Percentiles rank a stretch among this genome's conserved stretches.
These are phyloP conservation scores for Crossoptilon crossoptilon DNA, from an alignment of 2,797 vertebrate genomes.

Conservation along the genomic window DNA sequence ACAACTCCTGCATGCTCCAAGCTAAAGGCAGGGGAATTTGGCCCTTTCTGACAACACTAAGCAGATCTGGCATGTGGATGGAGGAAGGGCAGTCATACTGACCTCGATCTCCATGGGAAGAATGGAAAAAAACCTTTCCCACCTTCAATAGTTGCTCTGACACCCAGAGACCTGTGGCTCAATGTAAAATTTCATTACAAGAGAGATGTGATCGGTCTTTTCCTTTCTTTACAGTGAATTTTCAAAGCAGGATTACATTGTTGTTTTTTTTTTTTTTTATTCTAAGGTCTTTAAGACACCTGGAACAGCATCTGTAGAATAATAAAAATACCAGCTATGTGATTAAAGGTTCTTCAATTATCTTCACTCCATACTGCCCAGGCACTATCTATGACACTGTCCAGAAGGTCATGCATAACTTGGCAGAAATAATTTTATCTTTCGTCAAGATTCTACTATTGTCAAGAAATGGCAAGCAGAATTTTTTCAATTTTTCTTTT, in stretches of 20 bases:
- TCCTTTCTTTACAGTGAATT: neutral
- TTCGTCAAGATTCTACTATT: neutral
- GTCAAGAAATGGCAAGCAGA: neutral
- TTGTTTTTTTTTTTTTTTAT: neutral
- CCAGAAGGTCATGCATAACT: neutral
- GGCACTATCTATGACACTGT: neutral
- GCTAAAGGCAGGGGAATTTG: fast-evolving
- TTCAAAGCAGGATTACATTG: neutral
- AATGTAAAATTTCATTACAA: neutral
- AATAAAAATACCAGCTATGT: neutral
- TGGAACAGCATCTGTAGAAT: neutral
- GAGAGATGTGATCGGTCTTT: neutral
- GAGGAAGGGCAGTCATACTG: neutral
- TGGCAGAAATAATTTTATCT: neutral
- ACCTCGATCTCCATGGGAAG: neutral
- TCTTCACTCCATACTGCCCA: neutral
- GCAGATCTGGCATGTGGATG: fast-evolving
- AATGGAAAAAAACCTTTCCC: neutral
- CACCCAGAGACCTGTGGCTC: neutral
- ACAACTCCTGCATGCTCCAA: neutral
- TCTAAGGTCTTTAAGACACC: neutral
- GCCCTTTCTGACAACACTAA: neutral
- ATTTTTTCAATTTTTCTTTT: neutral
- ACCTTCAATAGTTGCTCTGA: neutral
- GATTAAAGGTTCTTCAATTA: neutral